Evolutionary conservation across 2,797 vertebrate species (phyloP), one percentile per base, ranked within the genome.

Genomic region (Ceyx erithaca): DNA sequence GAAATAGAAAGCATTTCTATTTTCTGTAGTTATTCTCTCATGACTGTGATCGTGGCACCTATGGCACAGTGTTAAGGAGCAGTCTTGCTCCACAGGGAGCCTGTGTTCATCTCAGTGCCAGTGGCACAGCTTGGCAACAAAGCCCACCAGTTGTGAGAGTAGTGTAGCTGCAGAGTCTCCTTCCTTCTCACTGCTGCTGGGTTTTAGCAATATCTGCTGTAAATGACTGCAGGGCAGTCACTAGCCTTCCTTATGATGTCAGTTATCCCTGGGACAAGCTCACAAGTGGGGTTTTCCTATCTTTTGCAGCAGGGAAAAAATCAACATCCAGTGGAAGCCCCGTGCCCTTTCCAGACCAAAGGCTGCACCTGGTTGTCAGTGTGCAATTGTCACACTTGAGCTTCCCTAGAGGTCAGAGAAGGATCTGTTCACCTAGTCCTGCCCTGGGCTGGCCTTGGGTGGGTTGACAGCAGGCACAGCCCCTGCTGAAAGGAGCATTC

Each of bases 401-500:
- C 37, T 62, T 91, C 81, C 62, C 30, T 5, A 37, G 61, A 85
- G 68, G 43, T 79, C 89, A 93, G 23, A 80, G 78, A 73, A 84
- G 59, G 88, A 80, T 87, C 71, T 89, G 80, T 85, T 93, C 63
- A 94, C 72, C 82, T 94, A 85, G 58, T 88, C 55, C 30, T 80
- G 28, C 64, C 15, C 51, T 85, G 57, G 9, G 15, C 66, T 89
- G 30, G 63, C 75, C 2, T 8, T 83, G 67, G 77, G 33, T 33
- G 33, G 33, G 33, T 33, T 33, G 33, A 33, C 33, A 33, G 33
- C 33, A 33, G 33, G 80, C 58, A 25, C 73, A 71, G 52, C 75
- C 64, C 82, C 77, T 75, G 78, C 63, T 96, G 93, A 95, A 94
- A 94, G 92, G 55, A 93, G 57, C 78, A 82, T 96, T 95, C 85